A percentile compares a stretch with the other conserved stretches of the same genome.
These are phyloP conservation scores for Sinelater perroti DNA, from an alignment of 2,888 invertebrate genomes.

Conservation along the genomic window DNA sequence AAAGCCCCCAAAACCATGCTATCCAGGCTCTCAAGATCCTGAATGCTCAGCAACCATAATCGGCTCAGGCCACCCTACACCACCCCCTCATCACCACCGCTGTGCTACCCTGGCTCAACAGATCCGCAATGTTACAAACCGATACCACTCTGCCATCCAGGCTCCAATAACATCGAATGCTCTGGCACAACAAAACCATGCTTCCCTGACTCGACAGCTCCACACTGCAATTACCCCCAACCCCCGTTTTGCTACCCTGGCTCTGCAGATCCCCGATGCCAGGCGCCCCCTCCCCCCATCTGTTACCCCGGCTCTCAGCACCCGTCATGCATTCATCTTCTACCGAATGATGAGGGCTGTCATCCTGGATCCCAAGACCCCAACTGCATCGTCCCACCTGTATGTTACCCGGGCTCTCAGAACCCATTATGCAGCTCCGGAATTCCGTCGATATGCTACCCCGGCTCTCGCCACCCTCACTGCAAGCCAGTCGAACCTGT, in stretches of 20 bases:
- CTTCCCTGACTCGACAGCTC: not conserved
- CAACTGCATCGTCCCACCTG: no score
- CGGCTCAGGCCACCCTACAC: no score
- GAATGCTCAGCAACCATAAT: not conserved
- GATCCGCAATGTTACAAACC: not conserved
- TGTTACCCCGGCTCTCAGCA: not conserved
- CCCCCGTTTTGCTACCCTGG: not conserved
- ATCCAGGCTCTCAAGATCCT: not conserved
- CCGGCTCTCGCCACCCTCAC: not conserved
- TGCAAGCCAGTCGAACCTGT: no score
- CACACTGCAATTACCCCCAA: not conserved
- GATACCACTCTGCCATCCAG: not conserved
- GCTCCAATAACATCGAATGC: not conserved
- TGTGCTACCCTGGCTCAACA: not conserved
- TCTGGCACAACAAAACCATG: not conserved
- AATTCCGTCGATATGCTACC: not conserved
- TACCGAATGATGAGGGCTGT: not conserved
- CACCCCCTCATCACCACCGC: not conserved
- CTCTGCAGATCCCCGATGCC: not conserved
- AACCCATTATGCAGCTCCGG: not conserved
- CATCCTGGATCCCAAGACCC: no score
- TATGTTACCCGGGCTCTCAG: not conserved
- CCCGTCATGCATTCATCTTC: not conserved
- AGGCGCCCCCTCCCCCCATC: not conserved
- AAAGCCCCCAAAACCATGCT: not conserved